Conservation (phyloP, 2,888 invertebrate genomes). For the Eupeodes luniger region DNA sequence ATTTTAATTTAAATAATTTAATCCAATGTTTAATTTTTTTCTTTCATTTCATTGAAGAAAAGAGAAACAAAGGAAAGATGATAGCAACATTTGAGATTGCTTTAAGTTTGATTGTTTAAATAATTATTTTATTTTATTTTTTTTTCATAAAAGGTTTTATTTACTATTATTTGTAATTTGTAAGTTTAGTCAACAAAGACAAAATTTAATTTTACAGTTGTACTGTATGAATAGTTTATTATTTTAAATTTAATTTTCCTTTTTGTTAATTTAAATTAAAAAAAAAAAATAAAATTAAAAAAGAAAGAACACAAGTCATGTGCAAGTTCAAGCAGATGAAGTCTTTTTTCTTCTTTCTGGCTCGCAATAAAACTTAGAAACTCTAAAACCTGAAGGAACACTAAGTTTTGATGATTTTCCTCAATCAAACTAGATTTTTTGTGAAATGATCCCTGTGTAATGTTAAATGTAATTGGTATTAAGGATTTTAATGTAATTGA, state of each 20-base stretch:
- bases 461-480: constrained; percentile 58
- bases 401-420: constrained; percentile 15
- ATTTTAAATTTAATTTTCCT: constrained; percentile 11
- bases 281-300: constrained; percentile 9
- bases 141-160: constrained; percentile 28
- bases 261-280: not conserved
- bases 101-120: constrained; percentile 52
- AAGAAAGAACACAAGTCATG: not conserved
- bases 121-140: constrained; percentile 21
- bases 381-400: too few species aligned
- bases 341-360: not conserved
- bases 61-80: not conserved
- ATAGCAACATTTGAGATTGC: constrained; percentile 37
- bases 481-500: constrained; percentile 69
- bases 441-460: constrained; percentile 10
- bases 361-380: not conserved
- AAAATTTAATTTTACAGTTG: constrained; percentile 39
- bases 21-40: constrained; percentile 36
- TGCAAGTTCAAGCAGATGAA: not conserved
- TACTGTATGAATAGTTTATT: constrained; percentile 32
- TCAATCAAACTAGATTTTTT: not conserved
- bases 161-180: constrained; percentile 38
- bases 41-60: constrained; percentile 22
- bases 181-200: constrained; percentile 41
- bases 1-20: constrained; percentile 48